Conservation (phyloP, 2,797 vertebrate species). For the Nannoperca australis region DNA sequence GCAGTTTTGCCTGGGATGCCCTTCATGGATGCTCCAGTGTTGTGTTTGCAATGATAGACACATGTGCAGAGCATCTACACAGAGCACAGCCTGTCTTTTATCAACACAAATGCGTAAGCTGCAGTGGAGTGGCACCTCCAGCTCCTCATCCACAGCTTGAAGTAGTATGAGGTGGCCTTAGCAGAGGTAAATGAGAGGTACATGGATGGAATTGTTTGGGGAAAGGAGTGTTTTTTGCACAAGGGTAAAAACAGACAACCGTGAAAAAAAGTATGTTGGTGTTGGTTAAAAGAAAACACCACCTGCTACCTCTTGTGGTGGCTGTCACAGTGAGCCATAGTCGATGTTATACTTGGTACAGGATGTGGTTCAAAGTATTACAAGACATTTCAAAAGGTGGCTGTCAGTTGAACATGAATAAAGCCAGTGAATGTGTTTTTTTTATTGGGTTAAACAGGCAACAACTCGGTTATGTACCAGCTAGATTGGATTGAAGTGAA, state of each 20-base stretch:
- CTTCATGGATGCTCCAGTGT: constrained; percentile 27
- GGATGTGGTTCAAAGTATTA: constrained; percentile 50
- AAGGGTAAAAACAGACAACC: background rate
- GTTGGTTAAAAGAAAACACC: background rate
- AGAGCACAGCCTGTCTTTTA: constrained; percentile 7
- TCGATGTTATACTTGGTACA: constrained; percentile 3
- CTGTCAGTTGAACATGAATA: background rate
- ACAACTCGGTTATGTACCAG: background rate
- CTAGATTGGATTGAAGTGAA: background rate
- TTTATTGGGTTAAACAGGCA: constrained; percentile 2
- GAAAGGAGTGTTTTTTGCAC: background rate
- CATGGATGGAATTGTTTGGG: background rate
- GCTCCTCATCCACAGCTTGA: background rate
- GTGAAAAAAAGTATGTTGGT: background rate
- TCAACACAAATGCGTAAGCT: constrained; percentile 7
- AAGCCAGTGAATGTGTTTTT: background rate
- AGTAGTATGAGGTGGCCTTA: background rate
- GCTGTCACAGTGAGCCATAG: background rate
- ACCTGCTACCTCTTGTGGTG: background rate
- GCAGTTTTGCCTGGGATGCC: constrained; percentile 7
- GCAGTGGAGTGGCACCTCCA: background rate
- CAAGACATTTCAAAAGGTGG: constrained; percentile 11
- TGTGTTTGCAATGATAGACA: constrained; percentile 6
- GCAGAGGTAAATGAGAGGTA: background rate
- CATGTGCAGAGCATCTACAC: constrained; percentile 18